Evolutionary conservation across 2,888 invertebrate genomes (phyloP).

Genomic region (Erebia epiphron): DNA sequence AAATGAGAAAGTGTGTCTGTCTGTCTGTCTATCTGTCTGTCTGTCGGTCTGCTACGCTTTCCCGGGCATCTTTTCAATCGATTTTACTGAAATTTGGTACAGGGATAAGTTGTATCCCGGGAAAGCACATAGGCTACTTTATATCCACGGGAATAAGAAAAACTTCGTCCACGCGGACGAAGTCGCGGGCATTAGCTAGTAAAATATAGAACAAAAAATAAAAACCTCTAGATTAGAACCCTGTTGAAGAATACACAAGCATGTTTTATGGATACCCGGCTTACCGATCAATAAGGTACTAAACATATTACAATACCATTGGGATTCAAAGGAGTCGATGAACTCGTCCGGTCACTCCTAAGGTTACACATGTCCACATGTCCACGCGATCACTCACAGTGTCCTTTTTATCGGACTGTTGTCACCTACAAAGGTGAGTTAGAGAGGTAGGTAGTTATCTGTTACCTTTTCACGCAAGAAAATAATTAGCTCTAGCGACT

Average conservation of each 20-base stretch:
- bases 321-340: slow-evolving; percentile 1
- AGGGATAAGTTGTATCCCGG: too few species aligned
- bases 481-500: not conserved
- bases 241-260: not conserved
- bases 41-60: too few species aligned
- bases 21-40: too few species aligned
- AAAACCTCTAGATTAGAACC: not conserved
- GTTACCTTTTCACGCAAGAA: not conserved
- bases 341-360: not conserved
- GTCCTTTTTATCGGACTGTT: slow-evolving; percentile 1
- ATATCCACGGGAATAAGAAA: too few species aligned
- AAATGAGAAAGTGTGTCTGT: too few species aligned
- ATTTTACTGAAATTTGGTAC: too few species aligned
- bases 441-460: not conserved
- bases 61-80: too few species aligned
- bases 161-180: too few species aligned
- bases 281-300: slow-evolving; percentile 9
- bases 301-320: not conserved
- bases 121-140: too few species aligned
- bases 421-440: not conserved
- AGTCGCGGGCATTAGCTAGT: too few species aligned
- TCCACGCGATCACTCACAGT: not conserved
- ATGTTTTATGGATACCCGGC: not conserved
- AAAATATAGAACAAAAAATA: not conserved
- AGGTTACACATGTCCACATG: slow-evolving; percentile 8